A percentile compares a stretch with the other conserved stretches of the same genome.
These are phyloP conservation scores for Eumacrocentrus americanus DNA, from an alignment of 2,888 invertebrate species.

Conservation along the genomic window DNA sequence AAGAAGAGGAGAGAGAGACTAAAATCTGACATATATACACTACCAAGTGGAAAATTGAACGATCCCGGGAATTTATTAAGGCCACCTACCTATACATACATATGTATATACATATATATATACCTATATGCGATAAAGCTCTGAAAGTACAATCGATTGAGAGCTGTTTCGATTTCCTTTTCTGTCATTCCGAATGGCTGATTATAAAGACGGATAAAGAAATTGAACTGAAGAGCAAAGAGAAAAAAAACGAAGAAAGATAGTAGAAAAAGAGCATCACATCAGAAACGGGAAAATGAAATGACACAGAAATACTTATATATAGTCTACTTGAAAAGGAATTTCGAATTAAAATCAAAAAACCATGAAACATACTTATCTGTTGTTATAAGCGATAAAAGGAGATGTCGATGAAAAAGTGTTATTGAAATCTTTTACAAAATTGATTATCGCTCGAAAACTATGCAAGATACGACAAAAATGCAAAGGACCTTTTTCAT, in stretches of 20 bases:
- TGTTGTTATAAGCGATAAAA: no score
- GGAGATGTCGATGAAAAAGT: no score
- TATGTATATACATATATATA: background rate
- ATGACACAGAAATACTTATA: no score
- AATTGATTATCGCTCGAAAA: no score
- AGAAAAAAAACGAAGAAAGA: background rate
- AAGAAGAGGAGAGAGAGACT: background rate
- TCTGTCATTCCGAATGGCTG: background rate
- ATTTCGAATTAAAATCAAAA: background rate
- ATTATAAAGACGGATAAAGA: background rate
- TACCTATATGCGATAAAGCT: background rate
- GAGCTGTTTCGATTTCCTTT: constrained; percentile 3
- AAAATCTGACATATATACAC: constrained; percentile 4
- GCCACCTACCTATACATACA: background rate
- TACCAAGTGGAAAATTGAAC: constrained; percentile 20
- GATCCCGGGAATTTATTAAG: constrained; percentile 12
- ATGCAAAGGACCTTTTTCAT: no score
- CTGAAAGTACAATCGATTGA: background rate
- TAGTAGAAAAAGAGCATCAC: background rate
- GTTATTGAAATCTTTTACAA: no score
- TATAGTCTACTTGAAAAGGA: background rate
- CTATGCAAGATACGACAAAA: no score
- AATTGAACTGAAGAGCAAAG: background rate
- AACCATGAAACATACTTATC: no score
- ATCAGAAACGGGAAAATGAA: background rate